Base-by-base conservation (phyloP, 2,797 vertebrate species). In the Hemibagrus guttatus region DNA sequence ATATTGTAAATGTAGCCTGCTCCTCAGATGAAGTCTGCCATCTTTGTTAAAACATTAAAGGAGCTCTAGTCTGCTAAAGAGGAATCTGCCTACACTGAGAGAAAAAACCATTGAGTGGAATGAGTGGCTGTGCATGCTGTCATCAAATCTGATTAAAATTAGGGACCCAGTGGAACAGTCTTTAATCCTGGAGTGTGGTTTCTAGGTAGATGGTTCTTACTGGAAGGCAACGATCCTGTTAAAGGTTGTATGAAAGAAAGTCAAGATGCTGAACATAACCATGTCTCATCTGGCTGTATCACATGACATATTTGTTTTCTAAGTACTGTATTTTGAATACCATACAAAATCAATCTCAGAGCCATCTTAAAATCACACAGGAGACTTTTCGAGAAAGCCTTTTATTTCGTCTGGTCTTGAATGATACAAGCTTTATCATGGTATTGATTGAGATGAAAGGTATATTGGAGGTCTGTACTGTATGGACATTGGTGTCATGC, bases 381-480 rank as follows among this genome's bases (percentile, higher is more conserved):
- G 79, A 87, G 83, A 78, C 83, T 68, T 82, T 23, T 66, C 14
- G 11, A 31, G 61, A 49, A 81, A 42, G 76, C 66, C 83, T 46
- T 74, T 84, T 81, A 84, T 84, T 84, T 83, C 39, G n/a, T 84
- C 61, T 59, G 79, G 54, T 81, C 39, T 87, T 42, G 26, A 35
- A 68, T 79, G 81, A 86, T 71, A 35, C 46, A 31, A 61, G 56
- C 46, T 56, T 63, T 71, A 74, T 74, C 59, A 74, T 58, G 82
- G 49, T 72, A 85, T 86, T 81, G 81, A 86, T 68, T 74, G 85
- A 68, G 85, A 64, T 13, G 26, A 63, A 54, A 68, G 31, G 35
- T 49, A 39, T 28, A 39, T 54, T 42, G 63, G 39, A 82, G 39
- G 54, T 49, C 76, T 69, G 68, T 21, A 54, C 76, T 69, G 68